These are phyloP conservation scores for Conistra vaccinii DNA, from an alignment of 2,888 invertebrate species.

Conservation along the genomic window DNA sequence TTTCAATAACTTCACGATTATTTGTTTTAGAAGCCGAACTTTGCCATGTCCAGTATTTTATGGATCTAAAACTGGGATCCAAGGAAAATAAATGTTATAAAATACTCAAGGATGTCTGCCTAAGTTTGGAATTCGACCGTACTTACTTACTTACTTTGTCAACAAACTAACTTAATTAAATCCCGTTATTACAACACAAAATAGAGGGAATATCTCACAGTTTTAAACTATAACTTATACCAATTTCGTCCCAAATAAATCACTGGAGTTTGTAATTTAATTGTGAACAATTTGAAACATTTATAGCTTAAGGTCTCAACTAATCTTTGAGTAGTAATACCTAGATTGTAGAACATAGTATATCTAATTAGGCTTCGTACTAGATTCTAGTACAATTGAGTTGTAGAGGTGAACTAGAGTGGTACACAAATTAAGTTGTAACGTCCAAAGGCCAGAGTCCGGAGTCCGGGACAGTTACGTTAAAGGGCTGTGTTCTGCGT, in stretches of 20 bases:
- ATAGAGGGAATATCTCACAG: conserved; percentile 6
- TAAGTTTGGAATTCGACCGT: background rate
- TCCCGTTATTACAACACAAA: conserved; percentile 1
- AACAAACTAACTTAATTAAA: conserved; percentile 51
- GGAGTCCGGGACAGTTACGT: background rate
- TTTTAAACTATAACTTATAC: conserved; percentile 32
- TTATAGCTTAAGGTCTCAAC: background rate
- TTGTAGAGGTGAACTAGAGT: conserved; percentile 9
- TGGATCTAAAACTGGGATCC: no score
- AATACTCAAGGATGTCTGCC: background rate
- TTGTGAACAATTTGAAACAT: conserved; percentile 43
- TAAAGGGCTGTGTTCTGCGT: conserved; percentile 20
- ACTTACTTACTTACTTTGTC: conserved; percentile 21
- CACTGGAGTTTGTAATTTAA: conserved; percentile 53
- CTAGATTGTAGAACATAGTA: background rate
- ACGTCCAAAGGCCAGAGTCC: conserved; percentile 8
- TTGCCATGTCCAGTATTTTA: background rate
- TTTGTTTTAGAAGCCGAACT: background rate
- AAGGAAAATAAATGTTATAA: no score
- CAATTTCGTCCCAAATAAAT: conserved; percentile 45
- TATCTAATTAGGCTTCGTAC: conserved; percentile 14
- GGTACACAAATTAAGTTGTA: conserved; percentile 30
- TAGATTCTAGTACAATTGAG: background rate
- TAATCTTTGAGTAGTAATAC: conserved; percentile 10
- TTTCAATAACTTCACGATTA: background rate